Percentiles rank a stretch among this genome's conserved stretches.
Evolutionary conservation across 2,888 invertebrate species (phyloP).

Genomic region (Pyrgus malvae): DNA sequence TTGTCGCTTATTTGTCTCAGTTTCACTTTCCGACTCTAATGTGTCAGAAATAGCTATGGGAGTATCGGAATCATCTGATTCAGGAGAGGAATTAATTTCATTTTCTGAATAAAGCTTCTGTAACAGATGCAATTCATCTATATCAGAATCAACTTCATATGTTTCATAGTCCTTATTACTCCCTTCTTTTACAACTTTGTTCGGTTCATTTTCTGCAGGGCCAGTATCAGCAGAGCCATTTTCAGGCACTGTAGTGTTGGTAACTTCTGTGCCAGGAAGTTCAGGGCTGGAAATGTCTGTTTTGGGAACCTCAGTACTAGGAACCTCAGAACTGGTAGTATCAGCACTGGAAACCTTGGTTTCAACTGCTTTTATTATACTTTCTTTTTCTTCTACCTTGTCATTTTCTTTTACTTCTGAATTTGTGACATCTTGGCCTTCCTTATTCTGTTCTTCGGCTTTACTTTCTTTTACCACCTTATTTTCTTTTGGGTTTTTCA

Average conservation of each 20-base stretch:
- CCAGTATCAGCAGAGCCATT: neutral
- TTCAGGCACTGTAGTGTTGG: no score
- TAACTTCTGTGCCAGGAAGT: no score
- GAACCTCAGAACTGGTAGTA: no score
- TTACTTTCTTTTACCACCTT: slow-evolving; percentile 1
- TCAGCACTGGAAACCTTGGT: no score
- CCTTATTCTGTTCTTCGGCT: slow-evolving; percentile 20
- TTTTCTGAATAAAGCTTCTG: slow-evolving; percentile 61
- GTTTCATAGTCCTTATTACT: slow-evolving; percentile 7
- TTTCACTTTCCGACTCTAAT: slow-evolving; percentile 49
- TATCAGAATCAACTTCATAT: slow-evolving; percentile 51
- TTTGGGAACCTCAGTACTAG: no score
- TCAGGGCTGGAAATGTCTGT: no score
- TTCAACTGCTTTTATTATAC: neutral
- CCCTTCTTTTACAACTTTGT: slow-evolving; percentile 2
- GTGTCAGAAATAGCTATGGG: slow-evolving; percentile 65
- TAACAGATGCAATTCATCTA: slow-evolving; percentile 65
- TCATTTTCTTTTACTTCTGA: neutral
- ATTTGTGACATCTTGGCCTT: slow-evolving; percentile 26
- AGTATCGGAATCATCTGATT: slow-evolving; percentile 58
- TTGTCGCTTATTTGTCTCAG: slow-evolving; percentile 37
- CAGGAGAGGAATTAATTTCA: slow-evolving; percentile 51
- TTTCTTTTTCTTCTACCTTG: neutral
- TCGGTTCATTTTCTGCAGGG: neutral
- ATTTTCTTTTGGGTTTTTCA: slow-evolving; percentile 19